These are phyloP conservation scores for Gerris buenoi DNA, from an alignment of 1,140 invertebrate genomes.

Conservation along the genomic window DNA sequence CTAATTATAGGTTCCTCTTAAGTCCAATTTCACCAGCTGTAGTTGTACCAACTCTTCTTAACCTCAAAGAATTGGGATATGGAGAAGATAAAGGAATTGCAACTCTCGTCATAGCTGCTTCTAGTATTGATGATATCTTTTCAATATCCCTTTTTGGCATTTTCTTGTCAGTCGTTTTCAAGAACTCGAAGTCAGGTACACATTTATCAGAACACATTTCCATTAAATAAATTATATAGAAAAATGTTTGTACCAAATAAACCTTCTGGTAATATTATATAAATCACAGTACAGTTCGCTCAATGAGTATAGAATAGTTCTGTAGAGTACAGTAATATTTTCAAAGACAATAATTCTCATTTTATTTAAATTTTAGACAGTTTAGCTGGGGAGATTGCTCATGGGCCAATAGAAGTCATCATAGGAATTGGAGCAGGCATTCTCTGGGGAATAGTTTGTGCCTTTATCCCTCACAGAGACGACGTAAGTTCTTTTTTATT, in stretches of 20 bases:
- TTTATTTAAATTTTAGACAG: conserved; percentile 13
- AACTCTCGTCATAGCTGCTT: conserved; percentile 57
- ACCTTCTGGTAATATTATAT: no score
- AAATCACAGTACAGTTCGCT: no score
- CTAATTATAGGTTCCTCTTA: conserved; percentile 24
- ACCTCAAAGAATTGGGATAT: conserved; percentile 43
- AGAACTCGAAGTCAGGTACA: no score
- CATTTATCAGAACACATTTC: no score
- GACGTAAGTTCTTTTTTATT: conserved; percentile 20
- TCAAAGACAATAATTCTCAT: no score
- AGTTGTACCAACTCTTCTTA: conserved; percentile 52
- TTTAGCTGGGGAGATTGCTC: conserved; percentile 26
- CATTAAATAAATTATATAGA: no score
- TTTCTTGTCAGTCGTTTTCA: conserved; percentile 38
- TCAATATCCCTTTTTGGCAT: conserved; percentile 60
- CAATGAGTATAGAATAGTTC: no score
- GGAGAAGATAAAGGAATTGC: conserved; percentile 57
- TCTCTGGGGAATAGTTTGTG: conserved; percentile 33
- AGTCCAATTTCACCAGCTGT: conserved; percentile 63
- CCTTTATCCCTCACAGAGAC: conserved; percentile 31
- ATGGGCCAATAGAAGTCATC: conserved; percentile 38
- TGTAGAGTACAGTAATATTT: no score
- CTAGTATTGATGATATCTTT: conserved; percentile 59
- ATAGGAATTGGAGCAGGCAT: conserved; percentile 36
- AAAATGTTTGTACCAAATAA: no score